Evolutionary conservation across 2,888 invertebrate genomes (phyloP).

Genomic region (Acleris literana): DNA sequence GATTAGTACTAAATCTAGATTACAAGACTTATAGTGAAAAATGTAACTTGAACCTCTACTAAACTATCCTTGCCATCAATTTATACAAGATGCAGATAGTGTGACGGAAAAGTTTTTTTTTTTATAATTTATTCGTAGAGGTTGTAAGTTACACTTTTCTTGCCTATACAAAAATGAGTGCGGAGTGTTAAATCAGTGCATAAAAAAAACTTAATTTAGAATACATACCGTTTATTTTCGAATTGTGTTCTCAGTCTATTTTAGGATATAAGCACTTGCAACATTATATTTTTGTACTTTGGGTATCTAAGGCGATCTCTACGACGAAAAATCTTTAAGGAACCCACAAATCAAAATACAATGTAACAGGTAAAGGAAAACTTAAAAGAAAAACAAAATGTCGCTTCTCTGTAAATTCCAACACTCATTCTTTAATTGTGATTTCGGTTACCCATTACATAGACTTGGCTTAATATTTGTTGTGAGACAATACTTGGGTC

Average conservation of each 20-base stretch:
- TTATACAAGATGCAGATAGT: too few relatives aligned
- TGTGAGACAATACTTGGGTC: slow-evolving; percentile 69
- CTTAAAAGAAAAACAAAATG: slow-evolving; percentile 73
- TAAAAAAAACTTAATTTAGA: slow-evolving; percentile 65
- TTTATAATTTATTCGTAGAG: slow-evolving; percentile 4
- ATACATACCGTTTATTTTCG: slow-evolving; percentile 76
- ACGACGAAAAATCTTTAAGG: not conserved
- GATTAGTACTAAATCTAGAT: slow-evolving; percentile 55
- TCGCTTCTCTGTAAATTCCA: slow-evolving; percentile 82
- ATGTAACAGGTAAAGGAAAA: slow-evolving; percentile 55
- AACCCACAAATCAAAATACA: slow-evolving; percentile 28
- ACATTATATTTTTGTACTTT: slow-evolving; percentile 30
- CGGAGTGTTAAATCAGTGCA: slow-evolving; percentile 71
- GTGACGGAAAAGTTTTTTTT: not conserved
- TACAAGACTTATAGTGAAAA: slow-evolving; percentile 40
- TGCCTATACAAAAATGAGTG: slow-evolving; percentile 69
- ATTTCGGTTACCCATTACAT: slow-evolving; percentile 77
- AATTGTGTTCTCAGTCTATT: slow-evolving; percentile 57
- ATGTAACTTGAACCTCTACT: slow-evolving; percentile 43
- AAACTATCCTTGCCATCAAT: not conserved
- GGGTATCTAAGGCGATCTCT: slow-evolving; percentile 1
- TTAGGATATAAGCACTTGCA: slow-evolving; percentile 45
- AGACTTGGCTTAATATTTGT: slow-evolving; percentile 79
- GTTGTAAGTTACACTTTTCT: slow-evolving; percentile 50
- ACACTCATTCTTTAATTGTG: slow-evolving; percentile 84